Evolutionary conservation across 2,888 invertebrate species (phyloP).

Genomic region (Cyclophora albipunctata): DNA sequence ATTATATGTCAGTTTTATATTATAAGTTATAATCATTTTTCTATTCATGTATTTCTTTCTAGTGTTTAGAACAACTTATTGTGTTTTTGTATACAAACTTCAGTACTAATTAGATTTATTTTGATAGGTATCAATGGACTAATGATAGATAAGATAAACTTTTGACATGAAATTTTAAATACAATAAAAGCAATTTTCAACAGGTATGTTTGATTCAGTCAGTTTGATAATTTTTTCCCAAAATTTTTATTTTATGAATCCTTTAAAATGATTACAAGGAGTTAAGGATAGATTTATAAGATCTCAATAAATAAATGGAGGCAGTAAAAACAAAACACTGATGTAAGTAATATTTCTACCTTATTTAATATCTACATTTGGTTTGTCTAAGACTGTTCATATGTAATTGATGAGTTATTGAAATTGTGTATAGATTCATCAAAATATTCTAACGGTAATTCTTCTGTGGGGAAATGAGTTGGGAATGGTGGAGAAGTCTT

Average conservation of each 20-base stretch:
- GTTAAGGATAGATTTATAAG: too few species aligned
- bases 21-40: too few species aligned
- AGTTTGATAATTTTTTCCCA: too few species aligned
- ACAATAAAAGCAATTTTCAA: background rate
- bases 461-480: constrained; percentile 79
- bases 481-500: constrained; percentile 84
- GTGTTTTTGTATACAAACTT: too few species aligned
- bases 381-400: constrained; percentile 49
- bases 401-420: constrained; percentile 81
- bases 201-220: too few species aligned
- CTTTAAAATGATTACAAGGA: too few species aligned
- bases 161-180: constrained; percentile 12
- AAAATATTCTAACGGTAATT: constrained; percentile 82
- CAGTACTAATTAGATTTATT: too few species aligned
- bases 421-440: constrained; percentile 85
- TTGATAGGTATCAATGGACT: too few species aligned
- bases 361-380: background rate
- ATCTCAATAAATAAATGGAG: too few species aligned
- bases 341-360: background rate
- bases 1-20: too few species aligned
- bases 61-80: too few species aligned
- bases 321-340: background rate
- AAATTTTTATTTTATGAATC: too few species aligned
- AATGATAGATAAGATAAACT: constrained; percentile 4
- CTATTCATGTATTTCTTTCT: background rate